These are phyloP conservation scores for Brachyistius frenatus DNA, from an alignment of 2,113 vertebrate genomes.

Conservation along the genomic window DNA sequence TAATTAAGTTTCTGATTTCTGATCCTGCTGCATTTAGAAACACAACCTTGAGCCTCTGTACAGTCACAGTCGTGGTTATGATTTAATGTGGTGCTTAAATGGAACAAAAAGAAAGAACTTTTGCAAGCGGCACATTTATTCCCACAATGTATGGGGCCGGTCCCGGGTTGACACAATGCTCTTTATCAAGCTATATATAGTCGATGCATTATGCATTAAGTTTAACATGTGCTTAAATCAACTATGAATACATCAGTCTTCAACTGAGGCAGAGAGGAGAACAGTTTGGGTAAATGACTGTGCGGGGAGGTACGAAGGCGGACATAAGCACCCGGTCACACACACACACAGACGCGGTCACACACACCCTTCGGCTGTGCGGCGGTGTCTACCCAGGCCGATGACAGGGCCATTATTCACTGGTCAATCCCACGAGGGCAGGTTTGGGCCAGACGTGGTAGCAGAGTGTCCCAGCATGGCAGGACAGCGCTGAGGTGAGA, in stretches of 20 bases:
- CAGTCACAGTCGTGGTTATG: slow-evolving; percentile 72
- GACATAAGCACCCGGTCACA: slow-evolving; percentile 39
- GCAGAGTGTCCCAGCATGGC: slow-evolving; percentile 71
- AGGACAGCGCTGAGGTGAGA: slow-evolving; percentile 76
- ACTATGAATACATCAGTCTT: slow-evolving; percentile 80
- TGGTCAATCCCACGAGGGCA: slow-evolving; percentile 78
- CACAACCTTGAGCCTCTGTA: slow-evolving; percentile 79
- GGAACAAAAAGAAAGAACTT: slow-evolving; percentile 82
- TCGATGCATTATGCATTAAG: slow-evolving; percentile 80
- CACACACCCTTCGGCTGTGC: slow-evolving; percentile 75
- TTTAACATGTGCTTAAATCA: slow-evolving; percentile 82
- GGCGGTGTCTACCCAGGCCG: slow-evolving; percentile 63
- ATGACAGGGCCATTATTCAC: slow-evolving; percentile 86
- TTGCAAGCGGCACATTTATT: slow-evolving; percentile 80
- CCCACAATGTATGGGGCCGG: slow-evolving; percentile 79
- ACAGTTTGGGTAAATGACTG: slow-evolving; percentile 74
- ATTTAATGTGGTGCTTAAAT: slow-evolving; percentile 83
- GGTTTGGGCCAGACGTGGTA: slow-evolving; percentile 70
- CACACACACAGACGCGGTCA: slow-evolving; percentile 58
- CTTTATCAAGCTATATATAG: slow-evolving; percentile 86
- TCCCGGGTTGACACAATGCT: slow-evolving; percentile 74
- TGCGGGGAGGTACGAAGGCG: slow-evolving; percentile 36
- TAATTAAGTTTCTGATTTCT: slow-evolving; percentile 84
- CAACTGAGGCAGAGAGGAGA: slow-evolving; percentile 66
- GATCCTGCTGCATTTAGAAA: slow-evolving; percentile 83